These are phyloP conservation scores for Halichoeres trimaculatus DNA, from an alignment of 2,113 vertebrate species.

Conservation along the genomic window DNA sequence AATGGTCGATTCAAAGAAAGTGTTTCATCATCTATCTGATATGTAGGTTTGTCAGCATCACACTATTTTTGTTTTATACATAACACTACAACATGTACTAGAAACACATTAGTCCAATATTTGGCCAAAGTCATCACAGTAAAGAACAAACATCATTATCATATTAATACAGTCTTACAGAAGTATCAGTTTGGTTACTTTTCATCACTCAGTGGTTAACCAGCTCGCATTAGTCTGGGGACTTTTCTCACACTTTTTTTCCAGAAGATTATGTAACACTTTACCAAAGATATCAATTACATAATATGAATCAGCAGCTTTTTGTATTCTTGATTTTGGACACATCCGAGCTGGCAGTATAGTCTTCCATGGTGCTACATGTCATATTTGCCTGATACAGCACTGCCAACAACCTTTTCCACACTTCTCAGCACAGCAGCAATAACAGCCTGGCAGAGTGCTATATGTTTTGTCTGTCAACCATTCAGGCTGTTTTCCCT, in stretches of 20 bases:
- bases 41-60: no score
- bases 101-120: constrained; percentile 11
- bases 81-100: neutral
- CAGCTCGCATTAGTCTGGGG: constrained; percentile 34
- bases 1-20: no score
- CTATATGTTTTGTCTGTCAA: neutral
- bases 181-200: constrained; percentile 26
- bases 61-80: neutral
- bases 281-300: neutral
- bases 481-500: neutral
- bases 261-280: constrained; percentile 4
- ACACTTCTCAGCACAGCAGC: no score
- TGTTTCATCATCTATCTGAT: no score
- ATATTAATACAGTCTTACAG: constrained; percentile 13
- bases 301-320: neutral
- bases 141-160: constrained; percentile 4
- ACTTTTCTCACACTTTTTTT: constrained; percentile 9
- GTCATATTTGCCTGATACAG: neutral
- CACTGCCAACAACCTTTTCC: neutral
- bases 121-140: constrained; percentile 1
- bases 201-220: constrained; percentile 37
- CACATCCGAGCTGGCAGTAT: neutral
- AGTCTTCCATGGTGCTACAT: neutral
- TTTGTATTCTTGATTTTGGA: neutral
- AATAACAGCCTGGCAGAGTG: neutral